Conservation (phyloP, 2,888 invertebrate genomes). For the Tuta absoluta region DNA sequence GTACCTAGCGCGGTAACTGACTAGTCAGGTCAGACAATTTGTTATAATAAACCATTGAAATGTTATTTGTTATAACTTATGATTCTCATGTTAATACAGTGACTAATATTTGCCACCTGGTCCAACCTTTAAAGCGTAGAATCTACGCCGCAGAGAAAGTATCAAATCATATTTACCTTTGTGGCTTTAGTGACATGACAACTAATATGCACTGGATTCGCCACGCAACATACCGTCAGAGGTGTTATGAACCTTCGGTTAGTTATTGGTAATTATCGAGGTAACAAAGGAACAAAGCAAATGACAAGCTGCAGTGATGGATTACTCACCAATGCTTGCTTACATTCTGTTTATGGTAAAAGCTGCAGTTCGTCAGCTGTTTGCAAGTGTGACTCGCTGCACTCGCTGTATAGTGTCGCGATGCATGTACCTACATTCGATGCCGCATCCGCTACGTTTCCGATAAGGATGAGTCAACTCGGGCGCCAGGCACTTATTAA, state of each 20-base stretch:
- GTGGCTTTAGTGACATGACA: neutral
- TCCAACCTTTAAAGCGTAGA: neutral
- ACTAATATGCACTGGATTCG: neutral
- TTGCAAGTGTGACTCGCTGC: constrained; percentile 44
- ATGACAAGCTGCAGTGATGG: constrained; percentile 32
- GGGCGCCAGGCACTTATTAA: constrained; percentile 18
- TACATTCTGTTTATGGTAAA: constrained; percentile 66
- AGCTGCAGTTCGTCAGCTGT: constrained; percentile 64
- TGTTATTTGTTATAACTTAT: neutral
- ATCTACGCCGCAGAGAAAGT: neutral
- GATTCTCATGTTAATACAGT: neutral
- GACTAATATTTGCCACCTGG: constrained; percentile 1
- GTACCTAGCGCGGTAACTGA: too few relatives aligned
- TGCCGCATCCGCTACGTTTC: constrained; percentile 71
- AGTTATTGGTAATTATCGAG: constrained; percentile 37
- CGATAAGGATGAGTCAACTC: constrained; percentile 73
- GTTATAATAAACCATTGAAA: neutral
- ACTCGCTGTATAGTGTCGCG: constrained; percentile 41
- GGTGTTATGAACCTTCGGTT: constrained; percentile 10
- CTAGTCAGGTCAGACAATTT: too few relatives aligned
- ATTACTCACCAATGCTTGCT: constrained; percentile 67
- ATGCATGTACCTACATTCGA: constrained; percentile 45
- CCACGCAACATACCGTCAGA: constrained; percentile 7
- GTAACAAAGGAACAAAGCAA: constrained; percentile 74
- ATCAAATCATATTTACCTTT: neutral